These are phyloP conservation scores for Catalaphyllia jardinei DNA, from an alignment of 64 coral and sea anemone species.

Conservation along the genomic window DNA sequence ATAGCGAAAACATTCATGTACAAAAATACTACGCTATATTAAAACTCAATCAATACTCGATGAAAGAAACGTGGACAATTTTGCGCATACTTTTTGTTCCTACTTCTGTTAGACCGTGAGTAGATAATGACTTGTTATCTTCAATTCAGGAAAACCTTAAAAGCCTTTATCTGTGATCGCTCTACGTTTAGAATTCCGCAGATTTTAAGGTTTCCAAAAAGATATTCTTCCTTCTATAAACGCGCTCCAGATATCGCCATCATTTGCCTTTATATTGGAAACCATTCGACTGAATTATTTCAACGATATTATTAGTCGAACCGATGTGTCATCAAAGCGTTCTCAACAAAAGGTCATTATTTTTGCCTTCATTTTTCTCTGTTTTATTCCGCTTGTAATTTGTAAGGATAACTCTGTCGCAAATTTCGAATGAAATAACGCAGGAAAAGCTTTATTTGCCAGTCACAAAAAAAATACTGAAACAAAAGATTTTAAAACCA, in stretches of 20 bases:
- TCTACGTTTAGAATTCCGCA: neutral
- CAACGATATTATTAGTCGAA: neutral
- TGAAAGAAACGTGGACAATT: neutral
- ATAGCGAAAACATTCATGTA: neutral
- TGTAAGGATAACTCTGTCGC: neutral
- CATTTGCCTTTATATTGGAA: neutral
- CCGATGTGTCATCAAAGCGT: conserved; percentile 1
- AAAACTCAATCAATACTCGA: conserved; percentile 2
- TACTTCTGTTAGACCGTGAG: neutral
- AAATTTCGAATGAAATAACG: neutral
- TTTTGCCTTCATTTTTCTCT: neutral
- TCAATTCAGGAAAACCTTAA: neutral
- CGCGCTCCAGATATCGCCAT: neutral
- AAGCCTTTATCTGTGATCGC: neutral
- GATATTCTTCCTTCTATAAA: neutral
- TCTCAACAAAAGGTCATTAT: neutral
- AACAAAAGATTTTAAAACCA: neutral
- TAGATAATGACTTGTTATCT: neutral
- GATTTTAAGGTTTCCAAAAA: neutral
- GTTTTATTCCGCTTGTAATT: too few relatives aligned
- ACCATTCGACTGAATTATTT: neutral
- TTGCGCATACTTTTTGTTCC: conserved; percentile 20
- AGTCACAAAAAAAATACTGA: neutral
- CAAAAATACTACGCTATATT: neutral
- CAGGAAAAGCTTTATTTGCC: neutral